Conservation (phyloP, 2,888 invertebrate genomes). For the Platycheirus rosarum region DNA sequence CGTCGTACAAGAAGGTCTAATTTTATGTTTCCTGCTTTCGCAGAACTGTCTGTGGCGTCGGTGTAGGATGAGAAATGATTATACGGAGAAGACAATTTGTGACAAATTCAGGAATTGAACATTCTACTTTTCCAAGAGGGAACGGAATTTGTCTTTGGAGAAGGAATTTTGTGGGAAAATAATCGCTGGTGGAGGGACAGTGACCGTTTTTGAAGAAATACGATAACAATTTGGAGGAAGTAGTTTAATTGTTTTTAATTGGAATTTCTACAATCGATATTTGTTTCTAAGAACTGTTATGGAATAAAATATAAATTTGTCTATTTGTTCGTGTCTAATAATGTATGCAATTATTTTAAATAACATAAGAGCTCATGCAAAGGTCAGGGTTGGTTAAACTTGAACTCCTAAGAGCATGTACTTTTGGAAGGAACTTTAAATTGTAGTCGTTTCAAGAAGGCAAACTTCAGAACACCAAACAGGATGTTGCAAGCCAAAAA, state of each 20-base stretch:
- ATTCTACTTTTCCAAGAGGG: slow-evolving; percentile 25
- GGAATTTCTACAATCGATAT: background rate
- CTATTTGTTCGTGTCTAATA: too few relatives aligned
- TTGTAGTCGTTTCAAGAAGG: too few relatives aligned
- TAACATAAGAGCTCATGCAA: too few relatives aligned
- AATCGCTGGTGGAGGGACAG: background rate
- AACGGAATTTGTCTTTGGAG: background rate
- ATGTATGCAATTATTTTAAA: too few relatives aligned
- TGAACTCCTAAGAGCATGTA: too few relatives aligned
- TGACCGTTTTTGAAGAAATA: background rate
- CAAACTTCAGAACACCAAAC: too few relatives aligned
- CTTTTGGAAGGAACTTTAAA: too few relatives aligned
- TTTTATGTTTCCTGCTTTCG: slow-evolving; percentile 64
- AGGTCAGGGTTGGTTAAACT: too few relatives aligned
- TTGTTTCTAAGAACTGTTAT: too few relatives aligned
- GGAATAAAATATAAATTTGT: too few relatives aligned
- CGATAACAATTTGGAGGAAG: background rate
- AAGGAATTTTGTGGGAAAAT: background rate
- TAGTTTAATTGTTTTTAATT: background rate
- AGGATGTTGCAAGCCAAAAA: too few relatives aligned
- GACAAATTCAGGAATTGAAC: slow-evolving; percentile 48
- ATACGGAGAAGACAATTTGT: slow-evolving; percentile 18
- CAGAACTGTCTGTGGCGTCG: slow-evolving; percentile 8
- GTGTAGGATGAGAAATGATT: background rate
- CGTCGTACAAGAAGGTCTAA: slow-evolving; percentile 61